These are phyloP conservation scores for Sylvietta virens DNA, from an alignment of 2,113 vertebrate species.

Conservation along the genomic window DNA sequence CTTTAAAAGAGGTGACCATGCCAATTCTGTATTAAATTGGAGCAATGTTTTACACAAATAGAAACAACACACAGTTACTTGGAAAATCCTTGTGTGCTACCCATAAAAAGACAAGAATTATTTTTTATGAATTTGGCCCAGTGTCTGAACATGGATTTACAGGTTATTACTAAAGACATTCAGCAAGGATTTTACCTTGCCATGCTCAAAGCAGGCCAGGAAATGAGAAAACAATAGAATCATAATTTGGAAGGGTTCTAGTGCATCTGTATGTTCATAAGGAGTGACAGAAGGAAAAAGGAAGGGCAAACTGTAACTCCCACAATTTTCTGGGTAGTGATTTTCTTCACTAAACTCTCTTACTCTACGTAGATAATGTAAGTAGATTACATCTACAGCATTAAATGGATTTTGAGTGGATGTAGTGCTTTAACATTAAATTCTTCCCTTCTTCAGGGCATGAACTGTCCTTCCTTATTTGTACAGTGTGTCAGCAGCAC, in stretches of 20 bases:
- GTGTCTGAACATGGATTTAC: not conserved
- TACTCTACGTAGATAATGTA: not conserved
- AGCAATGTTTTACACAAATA: not conserved
- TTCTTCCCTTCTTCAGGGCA: not conserved
- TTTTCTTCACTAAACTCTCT: conserved; percentile 8
- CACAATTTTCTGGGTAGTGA: not conserved
- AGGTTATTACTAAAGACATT: not conserved
- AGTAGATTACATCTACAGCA: not conserved
- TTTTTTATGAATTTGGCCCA: not conserved
- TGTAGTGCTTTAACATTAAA: not conserved
- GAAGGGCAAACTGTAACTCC: not conserved
- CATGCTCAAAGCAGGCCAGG: not conserved
- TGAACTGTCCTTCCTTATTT: not conserved
- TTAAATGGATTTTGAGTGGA: conserved; percentile 17
- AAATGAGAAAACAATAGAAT: not conserved
- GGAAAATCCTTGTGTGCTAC: not conserved
- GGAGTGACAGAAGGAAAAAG: not conserved
- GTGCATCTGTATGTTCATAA: not conserved
- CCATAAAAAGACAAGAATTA: not conserved
- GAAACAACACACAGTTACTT: not conserved
- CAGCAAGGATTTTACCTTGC: not conserved
- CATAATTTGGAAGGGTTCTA: not conserved
- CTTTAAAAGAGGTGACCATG: not conserved
- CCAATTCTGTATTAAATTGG: not conserved
- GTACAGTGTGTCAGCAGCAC: not conserved